Base-by-base conservation (phyloP, 1,140 invertebrate genomes). In the Acarapis woodi region DNA sequence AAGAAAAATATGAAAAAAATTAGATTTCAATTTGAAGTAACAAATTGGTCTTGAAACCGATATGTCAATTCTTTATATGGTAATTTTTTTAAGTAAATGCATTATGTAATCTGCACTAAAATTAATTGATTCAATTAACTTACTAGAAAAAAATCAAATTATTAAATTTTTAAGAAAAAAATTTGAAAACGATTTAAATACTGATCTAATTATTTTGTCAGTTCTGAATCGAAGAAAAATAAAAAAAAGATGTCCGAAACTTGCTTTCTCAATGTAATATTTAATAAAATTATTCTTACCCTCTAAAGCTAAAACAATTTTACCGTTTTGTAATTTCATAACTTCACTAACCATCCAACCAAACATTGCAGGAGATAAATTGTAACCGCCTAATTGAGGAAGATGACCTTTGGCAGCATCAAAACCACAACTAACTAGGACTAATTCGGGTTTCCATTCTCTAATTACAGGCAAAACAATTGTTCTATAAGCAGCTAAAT, bases 361-460 rank as follows among this genome's bases (percentile, higher is more conserved):
- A 60, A 96, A 97, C 63, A 83, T 90, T 3, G 77, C 75, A 2
- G 87, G 70, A 32, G 79, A 79, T 5, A 94, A 70, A 46, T 70
- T 66, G 57, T 93, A 97, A 35, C 88, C 90, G 35, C 90, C 90
- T 18, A 97, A 63, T 0, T 83, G 83, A 14, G 80, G 67, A 1
- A 79, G 66, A 59, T 97, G 88, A n/a, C 87, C 87, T 14, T 65
- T 60, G 6, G 87, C 83, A 3, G 85, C 88, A 61, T 97, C 90
- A 58, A 97, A 99, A 20, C 90, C 90, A 40, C 83, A 78, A 2
- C 87, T 96, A 18, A 97, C 87, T 19, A 97, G 62, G 21, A 97
- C 70, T 45, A 96, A 68, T 52, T 94, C 82, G 2, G 90, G 88
- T 49, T 74, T 66, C 58, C 85, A 97, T 50, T 82, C 74, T 51